Base-by-base conservation (phyloP, 2,888 invertebrate genomes). In the Eudemis profundana region DNA sequence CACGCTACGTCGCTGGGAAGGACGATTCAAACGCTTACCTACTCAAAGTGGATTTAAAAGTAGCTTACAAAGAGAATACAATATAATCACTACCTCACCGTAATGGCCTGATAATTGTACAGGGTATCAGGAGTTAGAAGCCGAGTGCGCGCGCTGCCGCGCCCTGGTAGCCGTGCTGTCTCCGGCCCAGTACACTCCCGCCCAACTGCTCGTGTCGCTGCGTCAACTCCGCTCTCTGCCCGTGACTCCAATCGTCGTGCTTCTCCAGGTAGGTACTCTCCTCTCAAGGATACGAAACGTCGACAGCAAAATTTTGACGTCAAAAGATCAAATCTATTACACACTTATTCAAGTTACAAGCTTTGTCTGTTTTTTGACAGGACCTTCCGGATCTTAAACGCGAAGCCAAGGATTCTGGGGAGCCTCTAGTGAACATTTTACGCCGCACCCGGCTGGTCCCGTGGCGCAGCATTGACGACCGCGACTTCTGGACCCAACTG, bases 401-500 rank as follows among this genome's bases (percentile, higher is more conserved):
- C 77, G 93, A 77, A 80, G 93, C 76, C 73, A 92, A 82, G 81
- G 93, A 83, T 85, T 93, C 74, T 79, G 94, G 93, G 68, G 92
- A 89, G 83, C 93, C 92, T 67, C 82, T 93, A 78, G 89, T 86
- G 77, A 84, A 80, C 50, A 76, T 89, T 70, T 74, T 93, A 70
- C 87, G 88, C 51, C 87, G 87, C 73, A 82, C 92, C 73, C 89
- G 87, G 67, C 86, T 93, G 71, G 89, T 93, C 70, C 79, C 91
- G 68, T 94, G 94, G 93, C 86, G 91, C 0, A 87, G 89, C 81
- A 83, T 90, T 75, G 92, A 93, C 78, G 93, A 92, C 78, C 89
- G 92, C 71, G 93, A 90, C 74, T 95, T 95, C 87, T 95, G 95
- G 95, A 93, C 94, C 67, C 87, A 92, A 73, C 87, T 95, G 73